phyloP scores from a whole-genome alignment of 2,888 invertebrate genomes.

The Ectropis crepuscularia region DNA sequence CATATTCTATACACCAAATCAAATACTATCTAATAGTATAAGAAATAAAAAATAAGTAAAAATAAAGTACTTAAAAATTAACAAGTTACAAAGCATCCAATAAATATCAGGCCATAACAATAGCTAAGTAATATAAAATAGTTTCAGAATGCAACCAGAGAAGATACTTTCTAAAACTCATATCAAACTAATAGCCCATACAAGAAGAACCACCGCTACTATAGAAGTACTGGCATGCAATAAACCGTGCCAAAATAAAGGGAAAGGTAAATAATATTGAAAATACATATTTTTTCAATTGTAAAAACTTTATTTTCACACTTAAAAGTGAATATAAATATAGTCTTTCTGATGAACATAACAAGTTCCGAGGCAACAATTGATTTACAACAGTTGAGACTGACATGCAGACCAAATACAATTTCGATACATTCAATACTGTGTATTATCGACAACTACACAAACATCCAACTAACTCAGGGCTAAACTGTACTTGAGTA shows the following conservation, averaged over 20 bases:
- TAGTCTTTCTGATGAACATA: constrained; percentile 61
- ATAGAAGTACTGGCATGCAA: constrained; percentile 38
- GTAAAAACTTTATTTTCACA: constrained; percentile 76
- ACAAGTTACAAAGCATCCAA: constrained; percentile 22
- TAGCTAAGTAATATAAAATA: constrained; percentile 11
- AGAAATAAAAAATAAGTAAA: constrained; percentile 10
- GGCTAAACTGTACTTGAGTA: constrained; percentile 39
- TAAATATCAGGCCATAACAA: constrained; percentile 26
- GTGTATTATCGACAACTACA: constrained; percentile 36
- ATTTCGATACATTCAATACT: constrained; percentile 38
- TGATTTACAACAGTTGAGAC: constrained; percentile 41
- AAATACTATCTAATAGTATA: constrained; percentile 2
- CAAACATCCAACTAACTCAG: constrained; percentile 38
- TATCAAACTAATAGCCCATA: constrained; percentile 25
- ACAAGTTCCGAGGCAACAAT: constrained; percentile 47
- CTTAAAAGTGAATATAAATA: constrained; percentile 68
- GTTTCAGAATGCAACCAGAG: constrained; percentile 37
- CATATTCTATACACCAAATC: background rate
- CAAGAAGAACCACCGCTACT: constrained; percentile 37
- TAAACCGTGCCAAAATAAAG: constrained; percentile 37
- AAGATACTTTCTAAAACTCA: constrained; percentile 29
- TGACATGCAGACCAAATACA: constrained; percentile 46
- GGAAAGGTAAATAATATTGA: constrained; percentile 64
- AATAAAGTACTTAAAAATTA: constrained; percentile 1
- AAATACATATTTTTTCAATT: constrained; percentile 69